Conservation (phyloP, 2,888 invertebrate genomes). For the Drosophila monieri region DNA sequence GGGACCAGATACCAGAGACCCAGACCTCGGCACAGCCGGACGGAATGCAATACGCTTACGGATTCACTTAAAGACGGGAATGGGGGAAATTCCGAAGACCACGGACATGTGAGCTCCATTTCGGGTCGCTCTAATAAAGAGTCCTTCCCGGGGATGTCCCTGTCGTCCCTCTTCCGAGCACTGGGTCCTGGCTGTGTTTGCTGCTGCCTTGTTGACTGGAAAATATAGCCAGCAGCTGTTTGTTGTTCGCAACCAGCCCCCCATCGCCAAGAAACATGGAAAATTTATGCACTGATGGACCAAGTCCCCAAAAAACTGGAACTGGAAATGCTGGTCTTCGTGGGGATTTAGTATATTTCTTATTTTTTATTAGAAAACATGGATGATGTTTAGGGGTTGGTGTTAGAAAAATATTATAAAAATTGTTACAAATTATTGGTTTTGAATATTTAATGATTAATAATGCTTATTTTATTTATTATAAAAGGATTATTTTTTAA, state of each 20-base stretch:
- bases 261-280: neutral
- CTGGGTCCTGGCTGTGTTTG: conserved; percentile 48
- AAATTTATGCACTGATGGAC: conserved; percentile 1
- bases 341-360: too few species aligned
- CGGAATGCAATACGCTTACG: neutral
- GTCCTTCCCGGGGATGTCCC: conserved; percentile 30
- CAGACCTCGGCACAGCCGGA: neutral
- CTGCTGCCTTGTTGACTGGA: conserved; percentile 78
- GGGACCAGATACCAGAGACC: too few species aligned
- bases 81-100: conserved; percentile 16
- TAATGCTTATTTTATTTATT: too few species aligned
- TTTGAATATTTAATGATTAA: too few species aligned
- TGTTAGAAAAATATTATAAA: too few species aligned
- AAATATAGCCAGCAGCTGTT: conserved; percentile 77
- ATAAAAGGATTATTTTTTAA: too few species aligned
- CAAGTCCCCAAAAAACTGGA: neutral
- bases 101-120: conserved; percentile 62
- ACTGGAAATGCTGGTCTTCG: too few species aligned
- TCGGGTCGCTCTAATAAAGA: conserved; percentile 80
- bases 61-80: conserved; percentile 7
- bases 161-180: neutral
- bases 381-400: too few species aligned
- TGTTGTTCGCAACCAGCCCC: conserved; percentile 51
- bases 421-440: too few species aligned
- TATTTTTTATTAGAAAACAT: too few species aligned